These are phyloP conservation scores for Penelope pileata DNA, from an alignment of 2,113 vertebrate species.

Conservation along the genomic window DNA sequence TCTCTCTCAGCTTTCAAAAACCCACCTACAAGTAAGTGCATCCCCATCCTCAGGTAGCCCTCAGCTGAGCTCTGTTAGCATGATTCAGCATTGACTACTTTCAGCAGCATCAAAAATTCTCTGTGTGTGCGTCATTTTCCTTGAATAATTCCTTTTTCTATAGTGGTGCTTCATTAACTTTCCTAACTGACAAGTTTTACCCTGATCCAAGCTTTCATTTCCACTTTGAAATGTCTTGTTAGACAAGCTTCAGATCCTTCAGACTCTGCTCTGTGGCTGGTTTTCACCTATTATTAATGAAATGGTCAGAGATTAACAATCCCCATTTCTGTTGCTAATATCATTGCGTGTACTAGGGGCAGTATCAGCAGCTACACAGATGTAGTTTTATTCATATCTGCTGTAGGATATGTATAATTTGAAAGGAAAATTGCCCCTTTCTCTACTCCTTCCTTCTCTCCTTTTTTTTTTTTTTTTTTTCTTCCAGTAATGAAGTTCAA, in stretches of 20 bases:
- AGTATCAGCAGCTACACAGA: constrained; percentile 4
- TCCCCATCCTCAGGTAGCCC: background rate
- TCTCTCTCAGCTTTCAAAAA: constrained; percentile 12
- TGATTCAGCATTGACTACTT: constrained; percentile 45
- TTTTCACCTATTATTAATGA: constrained; percentile 47
- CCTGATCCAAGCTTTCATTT: constrained; percentile 65
- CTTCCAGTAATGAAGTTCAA: constrained; percentile 33
- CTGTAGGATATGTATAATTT: constrained; percentile 23
- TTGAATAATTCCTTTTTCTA: constrained; percentile 68
- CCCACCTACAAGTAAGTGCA: background rate
- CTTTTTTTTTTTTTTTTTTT: background rate
- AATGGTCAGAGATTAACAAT: constrained; percentile 48
- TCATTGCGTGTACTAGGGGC: background rate
- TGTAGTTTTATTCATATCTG: constrained; percentile 16
- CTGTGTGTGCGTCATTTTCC: constrained; percentile 41
- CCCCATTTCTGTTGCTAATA: constrained; percentile 14
- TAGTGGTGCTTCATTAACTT: constrained; percentile 62
- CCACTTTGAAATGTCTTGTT: constrained; percentile 72
- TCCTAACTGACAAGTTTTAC: constrained; percentile 66
- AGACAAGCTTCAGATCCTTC: constrained; percentile 67
- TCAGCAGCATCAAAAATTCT: constrained; percentile 48
- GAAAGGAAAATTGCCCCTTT: background rate
- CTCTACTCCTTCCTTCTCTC: background rate
- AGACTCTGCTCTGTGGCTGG: background rate
- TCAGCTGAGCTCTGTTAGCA: background rate